Evolutionary conservation across 2,888 invertebrate genomes (phyloP), one percentile per base, ranked within the genome.

Genomic region (Lepidochrysops patricia): DNA sequence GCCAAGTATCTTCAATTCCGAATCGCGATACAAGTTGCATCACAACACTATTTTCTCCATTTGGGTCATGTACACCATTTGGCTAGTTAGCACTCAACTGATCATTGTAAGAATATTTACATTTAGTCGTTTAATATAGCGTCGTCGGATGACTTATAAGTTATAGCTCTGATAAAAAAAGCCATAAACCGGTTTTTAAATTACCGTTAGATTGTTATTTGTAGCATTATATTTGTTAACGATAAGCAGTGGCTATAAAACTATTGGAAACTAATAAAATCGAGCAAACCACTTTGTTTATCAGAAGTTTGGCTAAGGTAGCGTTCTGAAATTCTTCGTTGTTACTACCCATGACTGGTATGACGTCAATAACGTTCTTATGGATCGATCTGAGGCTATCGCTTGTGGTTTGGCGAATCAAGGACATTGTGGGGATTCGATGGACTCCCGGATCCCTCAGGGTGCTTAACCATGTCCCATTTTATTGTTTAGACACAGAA

Each of bases 11-110:
- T 71, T 64, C 68, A 60, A 67, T 70, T 66, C 68, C 67, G 66
- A 67, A 70, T 72, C 73, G 75, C 74, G 75, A 62, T 50, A 58
- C 65, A 62, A 60, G 71, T 84, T 83, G 72, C 85, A 81, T 82
- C 84, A 85, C 70, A 68, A 66, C 66, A 60, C 71, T 72, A 72
- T 73, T 76, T 72, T 71, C 76, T 81, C 77, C 80, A 88, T 85
- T 71, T 86, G 71, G 86, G 86, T 85, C 86, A 84, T 79, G 78
- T 76, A 77, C 32, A 54, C 32, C 15, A 29, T 54, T 54, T 29
- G 15, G 29, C 19, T 29, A 12, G 29, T 19, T 29, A 5, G 5
- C 60, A 72, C 71, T 23, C 43, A 43, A 15, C 3, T 9, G 15
- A 7, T 19, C 23, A 43, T 7, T 7, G 12, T 12, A 43, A 7